Base-by-base conservation (phyloP, 2,888 invertebrate species). In the Galeopsomyia nigrocyanea region DNA sequence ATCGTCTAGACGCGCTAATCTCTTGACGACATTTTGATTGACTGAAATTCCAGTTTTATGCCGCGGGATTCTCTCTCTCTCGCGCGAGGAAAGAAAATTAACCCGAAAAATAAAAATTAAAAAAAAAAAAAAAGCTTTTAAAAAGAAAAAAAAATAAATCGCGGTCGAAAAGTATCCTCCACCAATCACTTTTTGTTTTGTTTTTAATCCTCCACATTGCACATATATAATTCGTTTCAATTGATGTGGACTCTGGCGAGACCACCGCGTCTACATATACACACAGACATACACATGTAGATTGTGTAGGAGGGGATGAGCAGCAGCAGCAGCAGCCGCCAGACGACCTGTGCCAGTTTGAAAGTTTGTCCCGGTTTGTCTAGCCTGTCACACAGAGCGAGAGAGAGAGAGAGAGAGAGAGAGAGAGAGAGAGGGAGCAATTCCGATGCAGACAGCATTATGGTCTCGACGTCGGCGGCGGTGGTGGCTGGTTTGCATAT, bases 291-390 rank as follows among this genome's bases (percentile, higher is more conserved):
- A 13, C 39, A 39, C 39, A 39, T 22, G 39, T 1, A 10, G 63
- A 57, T 26, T 22, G 51, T 21, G 60, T 5, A 0, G 61, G 56
- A 26, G 78, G 77, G 75, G 76, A 78, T 78, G 75, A 78, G 77
- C 78, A 53, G 61, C 31, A 31, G 31, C 7, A 31, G 17, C 50
- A 55, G 55, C 55, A 16, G 78, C 78, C 31, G 31, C 83, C 83
- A 85, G 85, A 85, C 85, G 80, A 83, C 79, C 81, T 84, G 85
- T 84, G 82, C 85, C 79, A 85, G 83, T 85, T 85, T 77, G 80
- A 83, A 82, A 84, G 83, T 85, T 85, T 84, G 83, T 82, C 83
- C 84, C 81, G 83, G 82, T 83, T 84, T 80, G 80, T 79, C 77
- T 70, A 78, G 80, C 80, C 81, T 80, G 80, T 39, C 39, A 39